Evolutionary conservation across 2,888 invertebrate genomes (phyloP).

Genomic region (Melanotus villosus): DNA sequence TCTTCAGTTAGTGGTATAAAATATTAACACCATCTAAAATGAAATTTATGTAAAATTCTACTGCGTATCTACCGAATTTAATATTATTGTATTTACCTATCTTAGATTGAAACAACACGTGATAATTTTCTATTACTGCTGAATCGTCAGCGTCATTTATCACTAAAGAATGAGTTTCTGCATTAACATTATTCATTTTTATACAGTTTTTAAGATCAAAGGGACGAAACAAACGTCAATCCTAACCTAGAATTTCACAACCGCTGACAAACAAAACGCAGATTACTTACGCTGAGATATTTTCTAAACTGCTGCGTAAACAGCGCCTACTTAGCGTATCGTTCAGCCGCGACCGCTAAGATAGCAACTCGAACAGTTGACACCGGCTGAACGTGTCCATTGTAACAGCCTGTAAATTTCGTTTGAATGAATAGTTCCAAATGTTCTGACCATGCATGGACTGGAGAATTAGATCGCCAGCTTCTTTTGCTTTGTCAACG

Average conservation of each 20-base stretch:
- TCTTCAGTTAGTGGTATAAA: not conserved
- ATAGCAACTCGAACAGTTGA: not conserved
- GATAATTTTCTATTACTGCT: not conserved
- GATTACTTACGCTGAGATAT: not conserved
- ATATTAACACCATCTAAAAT: not conserved
- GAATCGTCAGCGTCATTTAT: not conserved
- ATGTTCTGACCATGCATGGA: too few relatives aligned
- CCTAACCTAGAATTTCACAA: constrained; percentile 5
- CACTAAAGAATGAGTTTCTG: not conserved
- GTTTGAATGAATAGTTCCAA: too few relatives aligned
- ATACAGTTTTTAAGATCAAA: not conserved
- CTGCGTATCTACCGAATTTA: not conserved
- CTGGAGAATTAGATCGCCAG: too few relatives aligned
- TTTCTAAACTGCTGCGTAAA: not conserved
- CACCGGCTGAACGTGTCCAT: constrained; percentile 3
- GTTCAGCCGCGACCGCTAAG: not conserved
- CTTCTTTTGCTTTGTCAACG: too few relatives aligned
- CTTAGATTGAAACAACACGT: not conserved
- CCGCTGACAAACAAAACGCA: constrained; percentile 2
- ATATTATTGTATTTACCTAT: not conserved
- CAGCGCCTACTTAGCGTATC: not conserved
- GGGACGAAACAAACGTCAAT: not conserved
- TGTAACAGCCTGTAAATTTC: too few relatives aligned
- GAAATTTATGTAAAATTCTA: not conserved
- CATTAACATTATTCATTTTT: not conserved